Base-by-base conservation (phyloP, 2,888 invertebrate genomes). In the Volucella inflata region DNA sequence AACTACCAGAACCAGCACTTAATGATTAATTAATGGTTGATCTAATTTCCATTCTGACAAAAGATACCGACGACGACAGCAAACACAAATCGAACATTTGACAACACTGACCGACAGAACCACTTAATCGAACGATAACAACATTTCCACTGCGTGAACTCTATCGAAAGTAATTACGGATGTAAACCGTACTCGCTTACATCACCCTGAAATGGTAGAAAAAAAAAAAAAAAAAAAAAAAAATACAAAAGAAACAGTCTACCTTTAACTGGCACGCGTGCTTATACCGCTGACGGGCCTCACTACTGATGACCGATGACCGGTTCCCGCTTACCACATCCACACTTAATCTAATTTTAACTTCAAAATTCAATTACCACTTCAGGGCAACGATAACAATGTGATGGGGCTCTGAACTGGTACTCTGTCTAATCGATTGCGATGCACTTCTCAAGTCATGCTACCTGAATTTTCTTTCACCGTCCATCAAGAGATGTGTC, bases 261-360 rank as follows among this genome's bases (percentile, higher is more conserved):
- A 42, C 62, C 36, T 30, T 10, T 48, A 48, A 42, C 42, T 30
- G 53, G 53, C 53, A 70, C 62, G 62, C 53, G 70, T 53, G 60
- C 44, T 6, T 30, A 30, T 30, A 30, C 30, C 30, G 30, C 30
- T 30, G 4, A 30, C 6, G 30, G 30, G 6, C 6, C 6, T 30
- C 30, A 30, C 30, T 30, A 30, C 30, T 30, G 30, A 30, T 30
- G 30, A 30, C 30, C 30, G 30, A 6, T 30, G 30, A 44, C 60
- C 40, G 10, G 21, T 38, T 55, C 0, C 30, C 30, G 51, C 68
- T 51, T 68, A 67, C 60, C 68, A 55, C 77, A 62, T 68, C 62
- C 77, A 77, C 77, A 77, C 77, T 62, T 77, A 77, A 77, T 77
- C 77, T 70, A 77, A 77, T 62, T 70, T 70, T 60, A 48, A 77